Conservation (phyloP, 2,888 invertebrate genomes). For the Epirrhoe tristata region DNA sequence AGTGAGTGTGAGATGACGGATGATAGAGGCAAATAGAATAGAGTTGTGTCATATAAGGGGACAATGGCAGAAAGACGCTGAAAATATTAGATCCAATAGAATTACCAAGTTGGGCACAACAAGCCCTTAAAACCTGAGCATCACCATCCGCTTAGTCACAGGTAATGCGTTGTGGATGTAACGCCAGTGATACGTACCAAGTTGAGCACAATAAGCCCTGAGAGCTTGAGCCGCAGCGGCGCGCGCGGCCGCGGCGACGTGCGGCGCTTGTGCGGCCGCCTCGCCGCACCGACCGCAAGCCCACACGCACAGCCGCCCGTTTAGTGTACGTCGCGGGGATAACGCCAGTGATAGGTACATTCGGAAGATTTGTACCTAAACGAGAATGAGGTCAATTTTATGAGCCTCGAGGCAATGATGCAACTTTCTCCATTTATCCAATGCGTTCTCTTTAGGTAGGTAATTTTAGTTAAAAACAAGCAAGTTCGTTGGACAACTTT, state of each 20-base stretch:
- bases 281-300: conserved; percentile 94
- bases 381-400: not conserved
- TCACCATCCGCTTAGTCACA: conserved; percentile 93
- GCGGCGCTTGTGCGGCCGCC: conserved; percentile 91
- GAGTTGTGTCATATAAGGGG: too few species aligned
- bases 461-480: too few species aligned
- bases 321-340: conserved; percentile 94
- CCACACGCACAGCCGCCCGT: conserved; percentile 94
- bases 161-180: too few species aligned
- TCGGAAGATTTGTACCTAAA: conserved; percentile 86
- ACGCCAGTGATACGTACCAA: too few species aligned
- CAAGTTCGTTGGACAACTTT: too few species aligned
- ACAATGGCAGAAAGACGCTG: not conserved
- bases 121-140: conserved; percentile 94
- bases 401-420: too few species aligned
- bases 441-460: too few species aligned
- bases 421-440: too few species aligned
- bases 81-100: not conserved
- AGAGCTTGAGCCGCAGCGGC: conserved; percentile 96
- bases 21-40: too few species aligned
- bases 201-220: conserved; percentile 91
- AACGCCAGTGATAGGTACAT: conserved; percentile 95
- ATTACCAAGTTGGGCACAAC: conserved; percentile 85
- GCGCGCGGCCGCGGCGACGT: conserved; percentile 93
- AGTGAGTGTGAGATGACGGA: too few species aligned